phyloP scores from a whole-genome alignment of 2,888 invertebrate genomes.

The Cryptus armator region DNA sequence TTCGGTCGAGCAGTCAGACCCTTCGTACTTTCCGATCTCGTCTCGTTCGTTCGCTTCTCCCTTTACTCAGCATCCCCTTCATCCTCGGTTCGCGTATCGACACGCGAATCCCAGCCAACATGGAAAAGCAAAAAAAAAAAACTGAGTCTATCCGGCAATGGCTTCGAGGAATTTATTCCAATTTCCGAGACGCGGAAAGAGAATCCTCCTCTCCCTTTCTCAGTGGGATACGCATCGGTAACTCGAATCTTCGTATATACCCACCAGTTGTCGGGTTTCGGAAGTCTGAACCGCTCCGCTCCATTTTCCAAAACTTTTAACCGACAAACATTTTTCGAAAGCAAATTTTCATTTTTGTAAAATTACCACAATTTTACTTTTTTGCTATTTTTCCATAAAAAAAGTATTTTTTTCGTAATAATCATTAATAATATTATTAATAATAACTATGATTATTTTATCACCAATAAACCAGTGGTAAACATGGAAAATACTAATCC shows the following conservation, averaged over 20 bases:
- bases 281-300: background rate
- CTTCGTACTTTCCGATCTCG: slow-evolving; percentile 60
- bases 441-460: too few species aligned
- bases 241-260: slow-evolving; percentile 32
- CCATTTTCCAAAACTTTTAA: too few species aligned
- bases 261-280: background rate
- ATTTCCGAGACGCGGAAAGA: slow-evolving; percentile 56
- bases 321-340: too few species aligned
- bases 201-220: slow-evolving; percentile 8
- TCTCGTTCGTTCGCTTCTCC: slow-evolving; percentile 36
- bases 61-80: slow-evolving; percentile 22
- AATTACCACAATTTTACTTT: too few species aligned
- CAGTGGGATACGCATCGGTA: slow-evolving; percentile 42
- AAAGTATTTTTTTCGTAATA: too few species aligned
- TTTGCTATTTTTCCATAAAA: too few species aligned
- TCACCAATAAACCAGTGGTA: too few species aligned
- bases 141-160: slow-evolving; percentile 43
- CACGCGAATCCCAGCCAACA: slow-evolving; percentile 58
- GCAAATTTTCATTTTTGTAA: too few species aligned
- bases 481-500: too few species aligned
- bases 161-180: slow-evolving; percentile 66
- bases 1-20: slow-evolving; percentile 57
- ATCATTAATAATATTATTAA: too few species aligned
- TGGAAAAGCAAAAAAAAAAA: slow-evolving; percentile 18
- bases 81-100: slow-evolving; percentile 33